Percentiles rank a stretch among this genome's conserved stretches.
phyloP scores from a whole-genome alignment of 2,888 invertebrate species.

The Eubasilissa splendida region DNA sequence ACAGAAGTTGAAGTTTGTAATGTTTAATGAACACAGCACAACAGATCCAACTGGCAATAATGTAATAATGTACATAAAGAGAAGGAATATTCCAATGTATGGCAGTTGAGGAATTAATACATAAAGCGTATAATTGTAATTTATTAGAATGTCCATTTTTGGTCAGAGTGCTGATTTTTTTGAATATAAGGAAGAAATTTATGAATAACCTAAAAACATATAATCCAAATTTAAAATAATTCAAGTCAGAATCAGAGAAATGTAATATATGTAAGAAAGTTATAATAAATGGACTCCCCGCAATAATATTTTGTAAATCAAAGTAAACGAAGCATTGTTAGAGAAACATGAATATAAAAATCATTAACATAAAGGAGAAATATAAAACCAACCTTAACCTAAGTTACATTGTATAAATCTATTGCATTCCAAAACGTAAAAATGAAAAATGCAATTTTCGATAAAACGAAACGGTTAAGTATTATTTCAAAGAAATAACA shows the following conservation, averaged over 20 bases:
- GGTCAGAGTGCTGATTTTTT: slow-evolving; percentile 23
- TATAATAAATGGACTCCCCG: not conserved
- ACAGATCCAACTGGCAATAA: no score
- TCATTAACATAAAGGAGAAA: slow-evolving; percentile 29
- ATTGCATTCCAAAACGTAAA: slow-evolving; percentile 27
- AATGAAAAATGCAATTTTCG: slow-evolving; percentile 30
- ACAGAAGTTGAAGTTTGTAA: no score
- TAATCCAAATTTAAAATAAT: not conserved
- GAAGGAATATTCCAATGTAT: not conserved
- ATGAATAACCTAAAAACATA: slow-evolving; percentile 40
- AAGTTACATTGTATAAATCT: slow-evolving; percentile 38
- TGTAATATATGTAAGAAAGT: no score
- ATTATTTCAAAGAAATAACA: slow-evolving; percentile 40
- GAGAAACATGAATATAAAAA: slow-evolving; percentile 6
- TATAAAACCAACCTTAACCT: slow-evolving; percentile 35
- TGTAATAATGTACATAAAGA: no score
- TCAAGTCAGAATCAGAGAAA: no score
- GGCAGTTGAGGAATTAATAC: slow-evolving; percentile 1
- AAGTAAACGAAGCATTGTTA: slow-evolving; percentile 23
- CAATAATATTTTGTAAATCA: slow-evolving; percentile 10
- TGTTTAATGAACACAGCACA: no score
- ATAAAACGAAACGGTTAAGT: slow-evolving; percentile 25
- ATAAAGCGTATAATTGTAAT: slow-evolving; percentile 21
- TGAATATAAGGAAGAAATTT: slow-evolving; percentile 39
- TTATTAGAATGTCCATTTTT: slow-evolving; percentile 32